phyloP scores from a whole-genome alignment of 2,888 invertebrate species.

The Tuta absoluta region DNA sequence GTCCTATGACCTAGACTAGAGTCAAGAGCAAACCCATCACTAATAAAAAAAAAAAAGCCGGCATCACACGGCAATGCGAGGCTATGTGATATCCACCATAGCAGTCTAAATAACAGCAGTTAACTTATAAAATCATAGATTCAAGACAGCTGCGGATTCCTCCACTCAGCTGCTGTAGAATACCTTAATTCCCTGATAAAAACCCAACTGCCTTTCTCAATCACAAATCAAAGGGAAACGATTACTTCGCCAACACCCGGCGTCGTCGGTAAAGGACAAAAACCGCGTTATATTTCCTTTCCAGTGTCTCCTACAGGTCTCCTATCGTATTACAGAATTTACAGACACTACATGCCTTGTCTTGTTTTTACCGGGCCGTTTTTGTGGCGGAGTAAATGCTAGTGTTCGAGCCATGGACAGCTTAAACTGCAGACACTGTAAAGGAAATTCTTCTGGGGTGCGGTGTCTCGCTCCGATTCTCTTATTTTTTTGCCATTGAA shows the following conservation, averaged over 20 bases:
- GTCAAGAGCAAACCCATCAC: too few species aligned
- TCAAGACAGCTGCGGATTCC: background rate
- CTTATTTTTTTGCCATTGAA: too few species aligned
- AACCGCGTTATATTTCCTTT: conserved; percentile 7
- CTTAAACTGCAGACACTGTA: background rate
- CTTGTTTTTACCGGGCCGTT: background rate
- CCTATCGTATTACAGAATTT: conserved; percentile 11
- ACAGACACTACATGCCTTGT: conserved; percentile 1
- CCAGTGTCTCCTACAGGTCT: background rate
- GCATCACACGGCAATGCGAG: too few species aligned
- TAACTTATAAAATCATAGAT: background rate
- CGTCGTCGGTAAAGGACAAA: background rate
- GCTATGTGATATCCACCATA: too few species aligned
- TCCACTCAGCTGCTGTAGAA: background rate
- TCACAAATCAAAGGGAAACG: conserved; percentile 8
- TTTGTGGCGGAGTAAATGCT: conserved; percentile 5
- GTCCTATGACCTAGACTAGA: too few species aligned
- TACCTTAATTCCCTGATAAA: conserved; percentile 1
- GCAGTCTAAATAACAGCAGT: background rate
- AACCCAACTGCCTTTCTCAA: conserved; percentile 3
- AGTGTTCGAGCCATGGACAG: background rate
- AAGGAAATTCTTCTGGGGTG: background rate
- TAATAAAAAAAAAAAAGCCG: too few species aligned
- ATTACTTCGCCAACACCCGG: conserved; percentile 3
- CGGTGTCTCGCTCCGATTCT: too few species aligned